A percentile compares a stretch with the other conserved stretches of the same genome.
phyloP scores from a whole-genome alignment of 2,797 vertebrate species.

The Florisuga fusca region DNA sequence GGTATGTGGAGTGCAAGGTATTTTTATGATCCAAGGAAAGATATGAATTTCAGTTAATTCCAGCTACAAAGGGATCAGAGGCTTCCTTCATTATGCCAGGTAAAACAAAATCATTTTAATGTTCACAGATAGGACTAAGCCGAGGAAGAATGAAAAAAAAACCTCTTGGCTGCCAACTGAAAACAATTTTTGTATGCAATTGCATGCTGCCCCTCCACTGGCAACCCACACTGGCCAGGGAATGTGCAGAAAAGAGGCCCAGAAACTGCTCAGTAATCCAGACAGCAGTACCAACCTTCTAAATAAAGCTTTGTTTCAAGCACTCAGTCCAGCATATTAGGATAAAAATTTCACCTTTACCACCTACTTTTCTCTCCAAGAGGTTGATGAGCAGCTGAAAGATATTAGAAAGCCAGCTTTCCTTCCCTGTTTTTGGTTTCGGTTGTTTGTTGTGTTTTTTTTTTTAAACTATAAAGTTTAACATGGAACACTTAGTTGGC shows the following conservation, averaged over 20 bases:
- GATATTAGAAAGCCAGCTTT: not conserved
- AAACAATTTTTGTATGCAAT: not conserved
- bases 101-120: constrained; percentile 34
- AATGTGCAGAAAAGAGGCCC: not conserved
- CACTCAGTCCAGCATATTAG: not conserved
- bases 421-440: not conserved
- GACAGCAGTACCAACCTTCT: not conserved
- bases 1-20: not conserved
- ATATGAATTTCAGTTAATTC: constrained; percentile 16
- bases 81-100: constrained; percentile 36
- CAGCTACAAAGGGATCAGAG: constrained; percentile 26
- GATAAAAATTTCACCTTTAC: not conserved
- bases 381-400: not conserved
- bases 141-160: not conserved
- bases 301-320: not conserved
- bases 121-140: not conserved
- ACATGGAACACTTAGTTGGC: not conserved
- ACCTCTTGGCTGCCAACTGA: not conserved
- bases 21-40: not conserved
- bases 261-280: not conserved
- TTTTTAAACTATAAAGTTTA: not conserved
- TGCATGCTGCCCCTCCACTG: not conserved
- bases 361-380: not conserved
- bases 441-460: not conserved
- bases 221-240: not conserved